Base-by-base conservation (phyloP, 2,113 vertebrate species). In the Ondatra zibethicus region DNA sequence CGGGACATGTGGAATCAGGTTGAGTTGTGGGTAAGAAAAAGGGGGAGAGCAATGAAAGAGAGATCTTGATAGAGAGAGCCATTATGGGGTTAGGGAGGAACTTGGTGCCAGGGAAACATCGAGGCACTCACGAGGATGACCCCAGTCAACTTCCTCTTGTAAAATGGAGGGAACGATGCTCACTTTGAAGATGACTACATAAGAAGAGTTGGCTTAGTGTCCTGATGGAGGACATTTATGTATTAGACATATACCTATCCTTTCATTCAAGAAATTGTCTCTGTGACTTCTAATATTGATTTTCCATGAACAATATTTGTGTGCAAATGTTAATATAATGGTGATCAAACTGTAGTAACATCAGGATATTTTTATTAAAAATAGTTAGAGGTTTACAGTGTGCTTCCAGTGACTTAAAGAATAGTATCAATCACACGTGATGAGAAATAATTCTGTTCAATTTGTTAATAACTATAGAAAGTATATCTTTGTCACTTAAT, bases 341-440 rank as follows among this genome's bases (percentile, higher is more conserved):
- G 66, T 93, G 50, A 93, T 39, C 31, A 92, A 95, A 96, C 42
- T 95, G 27, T 27, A 91, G 47, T 84, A 63, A n/a, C 95, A 95
- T 61, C 50, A 88, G 47, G 93, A 89, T 36, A 89, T 27, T 70
- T 45, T n/a, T 82, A 81, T 84, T 90, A 68, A 93, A 94, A 66
- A 61, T 31, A 65, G 25, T 93, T 94, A 52, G 87, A 42, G 21
- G 7, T 52, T 86, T 42, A 72, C 12, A 96, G 17, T 66, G 86
- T 87, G n/a, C 84, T 96, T 87, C 88, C 25, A 92, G 78, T 86
- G 70, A 97, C 58, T 95, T 94, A 50, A 90, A 97, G 96, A 90
- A 80, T 88, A 80, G 50, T 23, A 89, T 50, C 31, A 65, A 17
- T 96, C n/a, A 84, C 58, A 75, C 1, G 72, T 39, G 1, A 61